Evolutionary conservation across 2,888 invertebrate species (phyloP).

Genomic region (Scaptodrosophila latifasciaeformis): DNA sequence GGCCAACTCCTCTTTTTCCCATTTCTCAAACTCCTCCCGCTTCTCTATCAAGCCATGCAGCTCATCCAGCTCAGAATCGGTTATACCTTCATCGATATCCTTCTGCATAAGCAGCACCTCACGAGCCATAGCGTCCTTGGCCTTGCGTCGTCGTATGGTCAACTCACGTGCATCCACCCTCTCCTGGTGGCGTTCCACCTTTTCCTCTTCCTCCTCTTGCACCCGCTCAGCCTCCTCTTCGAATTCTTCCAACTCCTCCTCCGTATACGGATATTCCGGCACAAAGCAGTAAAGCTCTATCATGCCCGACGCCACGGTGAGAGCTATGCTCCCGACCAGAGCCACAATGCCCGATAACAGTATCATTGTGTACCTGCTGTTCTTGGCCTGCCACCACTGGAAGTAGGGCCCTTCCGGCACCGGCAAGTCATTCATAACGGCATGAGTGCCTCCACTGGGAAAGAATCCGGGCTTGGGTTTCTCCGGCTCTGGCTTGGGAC

Average conservation of each 20-base stretch:
- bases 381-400: constrained; percentile 37
- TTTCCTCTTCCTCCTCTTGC: constrained; percentile 30
- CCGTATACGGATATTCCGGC: constrained; percentile 52
- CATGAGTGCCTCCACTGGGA: constrained; percentile 47
- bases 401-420: constrained; percentile 43
- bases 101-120: constrained; percentile 52
- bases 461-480: constrained; percentile 31
- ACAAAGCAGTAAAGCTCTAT: constrained; percentile 13
- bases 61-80: constrained; percentile 36
- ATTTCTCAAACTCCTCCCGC: constrained; percentile 43
- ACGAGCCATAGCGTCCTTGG: constrained; percentile 43
- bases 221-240: constrained; percentile 40
- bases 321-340: constrained; percentile 22
- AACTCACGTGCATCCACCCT: constrained; percentile 36
- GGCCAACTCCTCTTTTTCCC: constrained; percentile 44
- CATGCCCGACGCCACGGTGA: neutral
- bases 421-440: constrained; percentile 43
- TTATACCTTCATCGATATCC: constrained; percentile 40
- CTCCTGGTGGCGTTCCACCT: constrained; percentile 31
- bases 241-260: constrained; percentile 47
- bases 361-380: constrained; percentile 42
- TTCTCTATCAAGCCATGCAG: constrained; percentile 29
- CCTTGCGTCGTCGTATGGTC: constrained; percentile 42
- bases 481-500: constrained; percentile 1
- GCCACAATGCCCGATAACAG: constrained; percentile 33